Evolutionary conservation across 2,797 vertebrate species (phyloP).

Genomic region (Orestias chungarensis): DNA sequence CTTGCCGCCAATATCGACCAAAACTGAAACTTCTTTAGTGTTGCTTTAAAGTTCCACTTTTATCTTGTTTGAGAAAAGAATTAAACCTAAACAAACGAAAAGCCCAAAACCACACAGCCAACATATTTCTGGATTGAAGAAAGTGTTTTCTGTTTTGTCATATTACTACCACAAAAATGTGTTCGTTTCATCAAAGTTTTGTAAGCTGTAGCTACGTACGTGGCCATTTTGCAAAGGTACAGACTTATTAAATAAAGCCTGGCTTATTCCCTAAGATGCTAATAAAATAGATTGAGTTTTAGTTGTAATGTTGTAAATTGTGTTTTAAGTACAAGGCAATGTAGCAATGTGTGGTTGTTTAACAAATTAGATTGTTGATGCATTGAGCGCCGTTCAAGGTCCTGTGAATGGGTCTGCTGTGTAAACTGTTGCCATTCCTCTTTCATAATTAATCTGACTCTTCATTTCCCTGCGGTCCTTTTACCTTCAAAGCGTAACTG

Average conservation of each 20-base stretch:
- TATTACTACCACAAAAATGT: too few relatives aligned
- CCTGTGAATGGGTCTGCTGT: not conserved
- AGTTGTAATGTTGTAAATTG: not conserved
- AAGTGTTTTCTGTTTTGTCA: not conserved
- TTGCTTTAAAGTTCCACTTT: not conserved
- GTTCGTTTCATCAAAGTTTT: too few relatives aligned
- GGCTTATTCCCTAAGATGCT: not conserved
- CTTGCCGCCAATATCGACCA: too few relatives aligned
- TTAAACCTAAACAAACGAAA: not conserved
- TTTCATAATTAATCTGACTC: conserved; percentile 12
- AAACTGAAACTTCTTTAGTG: too few relatives aligned
- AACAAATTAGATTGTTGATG: not conserved
- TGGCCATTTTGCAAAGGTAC: too few relatives aligned
- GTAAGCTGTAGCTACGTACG: too few relatives aligned
- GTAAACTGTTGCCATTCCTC: not conserved
- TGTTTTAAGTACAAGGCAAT: not conserved
- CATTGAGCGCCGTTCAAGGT: not conserved
- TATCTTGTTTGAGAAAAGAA: not conserved
- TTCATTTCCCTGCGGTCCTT: conserved; percentile 10
- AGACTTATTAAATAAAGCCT: too few relatives aligned
- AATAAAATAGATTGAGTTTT: not conserved
- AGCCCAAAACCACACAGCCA: not conserved
- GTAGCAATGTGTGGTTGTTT: not conserved
- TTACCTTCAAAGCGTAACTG: conserved; percentile 6
- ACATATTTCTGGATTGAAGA: not conserved